phyloP scores from a whole-genome alignment of 2,113 vertebrate species.

The Pachycephala philippinensis region DNA sequence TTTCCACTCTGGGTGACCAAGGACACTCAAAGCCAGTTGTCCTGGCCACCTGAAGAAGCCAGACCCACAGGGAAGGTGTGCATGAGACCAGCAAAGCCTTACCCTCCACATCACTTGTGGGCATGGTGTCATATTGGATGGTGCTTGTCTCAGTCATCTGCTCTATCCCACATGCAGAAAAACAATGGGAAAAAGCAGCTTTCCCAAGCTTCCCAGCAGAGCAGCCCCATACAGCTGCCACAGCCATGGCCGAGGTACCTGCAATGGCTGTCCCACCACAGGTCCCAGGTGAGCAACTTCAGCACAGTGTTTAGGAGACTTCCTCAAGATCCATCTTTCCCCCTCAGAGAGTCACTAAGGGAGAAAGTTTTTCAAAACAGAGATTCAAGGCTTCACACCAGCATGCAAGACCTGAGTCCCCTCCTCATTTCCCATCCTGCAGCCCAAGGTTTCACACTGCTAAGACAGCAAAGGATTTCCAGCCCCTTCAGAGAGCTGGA shows the following conservation, averaged over 20 bases:
- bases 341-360: neutral
- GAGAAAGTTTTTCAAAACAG: neutral
- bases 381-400: neutral
- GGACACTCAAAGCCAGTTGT: neutral
- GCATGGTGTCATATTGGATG: neutral
- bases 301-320: neutral
- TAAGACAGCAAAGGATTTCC: neutral
- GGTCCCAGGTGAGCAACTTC: neutral
- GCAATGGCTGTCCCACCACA: neutral
- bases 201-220: neutral
- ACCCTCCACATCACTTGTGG: neutral
- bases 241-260: neutral
- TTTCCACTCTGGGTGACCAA: neutral
- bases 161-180: neutral
- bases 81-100: neutral
- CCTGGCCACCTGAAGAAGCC: neutral
- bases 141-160: neutral
- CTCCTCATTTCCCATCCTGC: neutral
- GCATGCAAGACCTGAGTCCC: neutral
- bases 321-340: neutral
- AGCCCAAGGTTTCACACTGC: neutral
- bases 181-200: neutral
- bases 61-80: neutral
- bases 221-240: neutral
- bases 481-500: neutral